Conservation (phyloP, 2,888 invertebrate species). For the Drosophila engyochracea region DNA sequence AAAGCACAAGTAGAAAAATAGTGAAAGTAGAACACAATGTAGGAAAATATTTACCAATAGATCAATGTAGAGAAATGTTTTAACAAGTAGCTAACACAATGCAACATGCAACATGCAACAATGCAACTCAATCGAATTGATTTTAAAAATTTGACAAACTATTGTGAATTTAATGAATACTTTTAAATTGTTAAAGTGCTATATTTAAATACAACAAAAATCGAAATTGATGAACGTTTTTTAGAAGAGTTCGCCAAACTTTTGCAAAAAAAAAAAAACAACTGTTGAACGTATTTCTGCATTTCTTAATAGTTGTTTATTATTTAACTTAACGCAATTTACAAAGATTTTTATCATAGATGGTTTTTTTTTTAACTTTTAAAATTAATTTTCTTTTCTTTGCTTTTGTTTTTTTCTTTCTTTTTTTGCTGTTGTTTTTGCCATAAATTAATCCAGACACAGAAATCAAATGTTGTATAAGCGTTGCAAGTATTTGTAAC, state of each 20-base stretch:
- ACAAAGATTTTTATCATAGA: slow-evolving; percentile 71
- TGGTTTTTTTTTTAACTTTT: slow-evolving; percentile 33
- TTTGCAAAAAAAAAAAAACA: background rate
- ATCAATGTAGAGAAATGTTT: slow-evolving; percentile 43
- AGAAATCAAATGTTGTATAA: slow-evolving; percentile 12
- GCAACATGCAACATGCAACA: slow-evolving; percentile 15
- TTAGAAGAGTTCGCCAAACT: background rate
- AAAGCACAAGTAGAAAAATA: slow-evolving; percentile 68
- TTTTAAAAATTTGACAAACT: background rate
- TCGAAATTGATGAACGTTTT: background rate
- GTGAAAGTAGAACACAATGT: slow-evolving; percentile 12
- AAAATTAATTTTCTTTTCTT: slow-evolving; percentile 45
- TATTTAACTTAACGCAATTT: slow-evolving; percentile 79
- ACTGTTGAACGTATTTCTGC: background rate
- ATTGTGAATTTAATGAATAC: background rate
- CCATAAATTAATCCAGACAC: slow-evolving; percentile 41
- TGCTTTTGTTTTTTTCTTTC: slow-evolving; percentile 21
- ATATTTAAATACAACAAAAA: background rate
- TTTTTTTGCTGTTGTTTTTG: slow-evolving; percentile 24
- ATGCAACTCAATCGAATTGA: slow-evolving; percentile 6
- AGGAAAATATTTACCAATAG: slow-evolving; percentile 27
- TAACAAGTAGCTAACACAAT: slow-evolving; percentile 23
- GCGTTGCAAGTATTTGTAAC: slow-evolving; percentile 19
- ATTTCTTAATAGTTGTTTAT: slow-evolving; percentile 67
- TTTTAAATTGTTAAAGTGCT: background rate